These are phyloP conservation scores for Nannoperca australis DNA, from an alignment of 2,797 vertebrate genomes.

Conservation along the genomic window DNA sequence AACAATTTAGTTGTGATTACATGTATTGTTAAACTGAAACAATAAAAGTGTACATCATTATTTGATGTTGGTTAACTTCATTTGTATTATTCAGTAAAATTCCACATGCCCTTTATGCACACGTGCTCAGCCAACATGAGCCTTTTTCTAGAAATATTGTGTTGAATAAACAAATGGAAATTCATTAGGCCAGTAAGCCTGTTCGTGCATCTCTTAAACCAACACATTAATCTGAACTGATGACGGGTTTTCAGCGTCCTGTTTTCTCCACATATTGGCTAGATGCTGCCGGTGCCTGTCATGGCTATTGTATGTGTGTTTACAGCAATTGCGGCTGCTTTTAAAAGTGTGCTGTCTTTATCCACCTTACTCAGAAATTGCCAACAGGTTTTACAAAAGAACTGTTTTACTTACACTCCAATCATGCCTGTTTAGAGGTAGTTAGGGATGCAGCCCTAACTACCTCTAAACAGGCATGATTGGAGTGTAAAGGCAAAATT, in stretches of 20 bases:
- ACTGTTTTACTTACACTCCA: no score
- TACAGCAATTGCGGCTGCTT: slow-evolving; percentile 46
- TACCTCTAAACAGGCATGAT: slow-evolving; percentile 7
- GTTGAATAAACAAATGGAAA: slow-evolving; percentile 7
- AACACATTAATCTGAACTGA: slow-evolving; percentile 45
- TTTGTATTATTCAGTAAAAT: background rate
- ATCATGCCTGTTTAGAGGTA: no score
- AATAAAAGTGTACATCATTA: background rate
- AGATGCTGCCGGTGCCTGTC: slow-evolving; percentile 17
- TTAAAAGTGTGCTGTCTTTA: slow-evolving; percentile 30
- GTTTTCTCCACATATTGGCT: slow-evolving; percentile 31
- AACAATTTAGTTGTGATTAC: background rate
- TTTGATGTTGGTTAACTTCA: background rate
- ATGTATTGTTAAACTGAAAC: background rate
- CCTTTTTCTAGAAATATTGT: background rate
- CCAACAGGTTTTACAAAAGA: slow-evolving; percentile 26
- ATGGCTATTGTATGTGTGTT: slow-evolving; percentile 24
- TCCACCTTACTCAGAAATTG: slow-evolving; percentile 35
- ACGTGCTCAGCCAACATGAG: background rate
- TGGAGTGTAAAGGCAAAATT: slow-evolving; percentile 16
- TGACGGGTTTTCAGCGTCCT: slow-evolving; percentile 39
- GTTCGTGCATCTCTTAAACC: slow-evolving; percentile 8
- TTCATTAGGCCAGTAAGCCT: slow-evolving; percentile 7
- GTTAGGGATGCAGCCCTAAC: no score
- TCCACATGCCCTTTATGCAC: background rate